Percentiles rank a stretch among this genome's conserved stretches.
These are phyloP conservation scores for Rattus rattus DNA, from an alignment of 2,113 vertebrate genomes.

Conservation along the genomic window DNA sequence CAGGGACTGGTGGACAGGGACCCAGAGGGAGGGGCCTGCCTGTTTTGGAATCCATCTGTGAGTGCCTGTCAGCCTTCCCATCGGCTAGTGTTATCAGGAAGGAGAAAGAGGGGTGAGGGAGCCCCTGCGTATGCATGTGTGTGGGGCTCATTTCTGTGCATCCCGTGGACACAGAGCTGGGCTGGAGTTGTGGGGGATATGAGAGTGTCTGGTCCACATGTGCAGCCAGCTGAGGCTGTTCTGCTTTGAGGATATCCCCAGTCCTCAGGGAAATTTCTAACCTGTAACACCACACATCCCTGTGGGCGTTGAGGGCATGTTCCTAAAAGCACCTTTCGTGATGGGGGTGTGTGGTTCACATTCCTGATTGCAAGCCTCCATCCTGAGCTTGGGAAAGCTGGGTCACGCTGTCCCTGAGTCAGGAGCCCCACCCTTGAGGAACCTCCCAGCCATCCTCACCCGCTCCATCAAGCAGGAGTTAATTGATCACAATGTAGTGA, in stretches of 20 bases:
- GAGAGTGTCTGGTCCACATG: neutral
- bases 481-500: neutral
- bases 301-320: neutral
- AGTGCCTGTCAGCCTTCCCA: no score
- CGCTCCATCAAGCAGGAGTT: neutral
- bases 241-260: neutral
- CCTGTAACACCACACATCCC: neutral
- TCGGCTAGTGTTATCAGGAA: neutral
- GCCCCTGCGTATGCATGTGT: no score
- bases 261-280: neutral
- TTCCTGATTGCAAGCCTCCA: neutral
- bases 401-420: neutral
- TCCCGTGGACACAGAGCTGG: neutral
- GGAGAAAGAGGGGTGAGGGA: neutral
- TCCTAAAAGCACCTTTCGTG: neutral
- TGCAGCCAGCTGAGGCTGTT: neutral
- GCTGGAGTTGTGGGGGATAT: neutral
- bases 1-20: neutral
- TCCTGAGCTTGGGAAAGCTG: neutral
- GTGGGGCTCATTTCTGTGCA: neutral
- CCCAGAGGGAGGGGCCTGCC: neutral
- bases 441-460: neutral
- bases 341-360: neutral
- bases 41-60: neutral
- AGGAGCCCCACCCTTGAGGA: neutral